Percentiles rank a stretch among this genome's conserved stretches.
These are phyloP conservation scores for Neodiprion lecontei DNA, from an alignment of 1,140 invertebrate genomes.

Conservation along the genomic window DNA sequence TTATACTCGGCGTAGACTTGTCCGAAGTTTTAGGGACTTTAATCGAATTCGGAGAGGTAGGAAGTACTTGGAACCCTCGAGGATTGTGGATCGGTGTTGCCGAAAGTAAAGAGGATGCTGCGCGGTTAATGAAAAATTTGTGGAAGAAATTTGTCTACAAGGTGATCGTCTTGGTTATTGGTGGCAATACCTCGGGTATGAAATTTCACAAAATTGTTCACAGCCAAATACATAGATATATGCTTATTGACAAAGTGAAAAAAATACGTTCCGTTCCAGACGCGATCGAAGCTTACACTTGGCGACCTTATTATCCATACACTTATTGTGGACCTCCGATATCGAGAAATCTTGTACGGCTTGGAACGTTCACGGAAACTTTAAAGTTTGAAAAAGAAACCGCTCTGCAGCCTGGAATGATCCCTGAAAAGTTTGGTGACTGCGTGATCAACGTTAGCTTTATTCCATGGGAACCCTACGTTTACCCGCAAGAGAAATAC, in stretches of 20 bases:
- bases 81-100: not conserved
- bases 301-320: constrained; percentile 9
- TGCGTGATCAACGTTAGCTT: not conserved
- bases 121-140: not conserved
- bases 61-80: constrained; percentile 9
- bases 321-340: not conserved
- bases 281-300: constrained; percentile 6
- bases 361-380: not conserved
- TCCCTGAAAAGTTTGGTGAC: not conserved
- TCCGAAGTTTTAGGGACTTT: not conserved
- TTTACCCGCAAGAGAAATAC: not conserved
- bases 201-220: no score
- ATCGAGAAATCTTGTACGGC: not conserved
- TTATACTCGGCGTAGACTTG: not conserved
- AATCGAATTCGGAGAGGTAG: not conserved
- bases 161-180: not conserved
- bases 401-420: not conserved
- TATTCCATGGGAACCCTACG: not conserved
- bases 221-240: no score
- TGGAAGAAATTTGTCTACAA: constrained; percentile 8
- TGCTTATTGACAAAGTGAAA: not conserved
- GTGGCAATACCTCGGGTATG: not conserved
- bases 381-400: not conserved
- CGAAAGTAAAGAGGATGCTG: not conserved
- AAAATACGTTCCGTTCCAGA: not conserved